Base-by-base conservation (phyloP, 92 coral and sea anemone species). In the Epizoanthus rinbou region DNA sequence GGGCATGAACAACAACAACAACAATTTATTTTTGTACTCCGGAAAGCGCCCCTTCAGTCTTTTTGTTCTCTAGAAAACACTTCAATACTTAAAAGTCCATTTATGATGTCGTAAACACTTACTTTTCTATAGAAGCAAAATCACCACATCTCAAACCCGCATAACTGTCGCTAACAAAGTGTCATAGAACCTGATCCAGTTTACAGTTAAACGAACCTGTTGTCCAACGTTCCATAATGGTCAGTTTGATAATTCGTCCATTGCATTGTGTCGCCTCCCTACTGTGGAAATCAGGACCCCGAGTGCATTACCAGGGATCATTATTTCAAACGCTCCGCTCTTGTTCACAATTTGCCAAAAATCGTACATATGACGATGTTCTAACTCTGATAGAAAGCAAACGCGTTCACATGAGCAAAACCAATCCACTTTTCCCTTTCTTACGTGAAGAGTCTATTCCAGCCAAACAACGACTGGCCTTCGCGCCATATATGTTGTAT, bases 401-500 rank as follows among this genome's bases (percentile, higher is more conserved):
- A 54, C 45, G 81, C 10, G 19, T 17, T 9, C 31, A 39, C 8
- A 75, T 75, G 81, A 58, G 81, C 81, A 58, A 56, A 31, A 58
- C 81, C 41, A 75, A 75, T 53, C 81, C 81, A 0, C 67, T 75
- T 19, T 75, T 75, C 21, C 81, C 81, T 28, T 13, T 75, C 14
- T 14, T 75, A 66, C 66, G 81, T 5, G 81, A 75, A 11, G 31
- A 57, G 68, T 75, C 81, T 5, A 57, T 75, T 16, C 68, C 81
- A 8, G 25, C 41, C 4, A 19, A 33, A 62, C 68, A 75, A 57
- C 81, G 81, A 15, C n/a, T 75, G 33, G 50, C 67, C 14, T 75
- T 75, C 28, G 81, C 68, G 1, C 81, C 81, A 22, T 75, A 57
- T 18, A 75, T 75, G 81, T 66, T 75, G 9, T 75, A 75, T 8